A percentile compares a stretch with the other conserved stretches of the same genome.
phyloP scores from a whole-genome alignment of 2,888 invertebrate genomes.

The Coecobrya sp. region DNA sequence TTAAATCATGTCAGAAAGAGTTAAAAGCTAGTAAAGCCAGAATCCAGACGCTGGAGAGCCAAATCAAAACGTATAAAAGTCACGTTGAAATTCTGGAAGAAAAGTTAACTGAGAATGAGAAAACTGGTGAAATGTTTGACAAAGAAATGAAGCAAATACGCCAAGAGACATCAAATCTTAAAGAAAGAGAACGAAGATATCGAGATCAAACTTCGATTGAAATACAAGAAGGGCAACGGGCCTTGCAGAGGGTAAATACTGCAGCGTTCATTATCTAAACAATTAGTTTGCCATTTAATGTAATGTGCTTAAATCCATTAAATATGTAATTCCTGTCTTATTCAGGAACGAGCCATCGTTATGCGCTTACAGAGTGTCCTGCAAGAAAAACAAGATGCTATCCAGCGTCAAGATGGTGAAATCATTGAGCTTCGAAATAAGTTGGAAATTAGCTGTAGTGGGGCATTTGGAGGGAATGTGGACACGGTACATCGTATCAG shows the following conservation, averaged over 20 bases:
- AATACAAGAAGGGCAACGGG: conserved; percentile 76
- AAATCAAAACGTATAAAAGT: conserved; percentile 89
- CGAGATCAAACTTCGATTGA: conserved; percentile 81
- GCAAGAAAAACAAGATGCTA: conserved; percentile 79
- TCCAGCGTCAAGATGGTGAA: conserved; percentile 77
- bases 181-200: conserved; percentile 80
- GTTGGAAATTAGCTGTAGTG: conserved; percentile 76
- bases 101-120: conserved; percentile 90
- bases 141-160: conserved; percentile 71
- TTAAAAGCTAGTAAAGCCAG: conserved; percentile 89
- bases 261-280: too few species aligned
- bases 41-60: conserved; percentile 91
- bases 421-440: conserved; percentile 76
- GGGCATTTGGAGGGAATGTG: conserved; percentile 65
- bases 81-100: conserved; percentile 90
- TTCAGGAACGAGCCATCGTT: conserved; percentile 79
- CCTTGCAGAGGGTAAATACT: conserved; percentile 75
- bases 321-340: neutral
- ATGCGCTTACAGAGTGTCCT: conserved; percentile 78
- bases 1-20: conserved; percentile 89
- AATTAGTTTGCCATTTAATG: neutral
- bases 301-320: neutral
- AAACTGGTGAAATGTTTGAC: conserved; percentile 85
- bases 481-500: conserved; percentile 67
- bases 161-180: conserved; percentile 78